Evolutionary conservation across 2,888 invertebrate genomes (phyloP).

Genomic region (Coenonympha arcania): DNA sequence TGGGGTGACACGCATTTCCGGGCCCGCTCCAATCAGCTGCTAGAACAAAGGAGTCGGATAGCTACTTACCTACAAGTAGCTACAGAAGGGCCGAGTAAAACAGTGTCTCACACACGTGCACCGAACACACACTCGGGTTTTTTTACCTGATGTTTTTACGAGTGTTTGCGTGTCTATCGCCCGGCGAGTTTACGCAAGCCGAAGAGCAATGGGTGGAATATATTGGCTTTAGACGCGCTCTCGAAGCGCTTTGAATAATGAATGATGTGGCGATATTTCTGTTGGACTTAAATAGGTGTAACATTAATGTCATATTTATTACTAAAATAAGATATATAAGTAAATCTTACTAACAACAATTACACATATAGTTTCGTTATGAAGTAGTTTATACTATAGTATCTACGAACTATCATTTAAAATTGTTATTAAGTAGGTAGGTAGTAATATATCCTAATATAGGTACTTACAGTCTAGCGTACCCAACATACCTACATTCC

Average conservation of each 20-base stretch:
- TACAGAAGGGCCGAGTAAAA: conserved; percentile 62
- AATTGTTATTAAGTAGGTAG: too few species aligned
- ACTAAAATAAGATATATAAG: too few species aligned
- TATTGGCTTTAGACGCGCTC: conserved; percentile 39
- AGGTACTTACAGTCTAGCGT: too few species aligned
- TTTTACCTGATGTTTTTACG: conserved; percentile 65
- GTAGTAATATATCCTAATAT: too few species aligned
- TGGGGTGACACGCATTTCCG: conserved; percentile 75
- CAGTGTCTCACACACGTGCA: conserved; percentile 53
- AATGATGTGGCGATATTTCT: not conserved
- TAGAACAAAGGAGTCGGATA: conserved; percentile 74
- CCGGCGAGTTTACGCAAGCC: conserved; percentile 55
- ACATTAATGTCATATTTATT: too few species aligned
- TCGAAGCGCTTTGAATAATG: not conserved
- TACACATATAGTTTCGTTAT: too few species aligned
- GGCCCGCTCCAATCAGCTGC: conserved; percentile 75
- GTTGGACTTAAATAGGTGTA: too few species aligned
- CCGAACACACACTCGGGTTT: conserved; percentile 46
- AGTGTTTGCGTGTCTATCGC: conserved; percentile 59
- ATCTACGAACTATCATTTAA: too few species aligned
- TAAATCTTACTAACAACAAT: too few species aligned
- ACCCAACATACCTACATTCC: too few species aligned
- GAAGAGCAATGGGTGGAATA: conserved; percentile 53
- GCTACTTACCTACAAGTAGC: conserved; percentile 72
- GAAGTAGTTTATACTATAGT: too few species aligned